These are phyloP conservation scores for Coboldia fuscipes DNA, from an alignment of 1,140 invertebrate species.

Conservation along the genomic window DNA sequence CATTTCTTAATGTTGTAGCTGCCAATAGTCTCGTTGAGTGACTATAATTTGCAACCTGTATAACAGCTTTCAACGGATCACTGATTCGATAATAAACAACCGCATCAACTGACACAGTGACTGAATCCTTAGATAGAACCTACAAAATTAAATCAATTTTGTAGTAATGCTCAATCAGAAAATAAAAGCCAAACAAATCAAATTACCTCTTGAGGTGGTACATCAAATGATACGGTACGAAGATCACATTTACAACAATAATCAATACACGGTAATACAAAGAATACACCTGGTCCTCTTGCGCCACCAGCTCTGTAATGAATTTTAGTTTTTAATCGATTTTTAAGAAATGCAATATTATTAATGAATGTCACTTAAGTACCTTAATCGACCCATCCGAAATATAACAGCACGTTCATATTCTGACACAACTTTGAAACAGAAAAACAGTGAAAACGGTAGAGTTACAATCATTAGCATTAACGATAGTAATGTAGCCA, in stretches of 20 bases:
- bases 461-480: conserved; percentile 58
- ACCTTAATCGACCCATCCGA: conserved; percentile 56
- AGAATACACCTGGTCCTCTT: conserved; percentile 65
- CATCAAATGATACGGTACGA: conserved; percentile 38
- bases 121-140: conserved; percentile 80
- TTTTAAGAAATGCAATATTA: not conserved
- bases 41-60: conserved; percentile 50
- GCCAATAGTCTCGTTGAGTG: conserved; percentile 71
- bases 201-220: conserved; percentile 36
- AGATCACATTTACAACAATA: conserved; percentile 75
- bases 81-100: conserved; percentile 70
- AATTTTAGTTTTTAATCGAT: not conserved
- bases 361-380: conserved; percentile 44
- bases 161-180: too few species aligned
- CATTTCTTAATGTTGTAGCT: conserved; percentile 71
- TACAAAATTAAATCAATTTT: too few species aligned
- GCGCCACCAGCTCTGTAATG: conserved; percentile 12
- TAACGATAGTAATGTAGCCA: conserved; percentile 59
- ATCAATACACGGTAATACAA: conserved; percentile 79
- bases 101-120: conserved; percentile 82
- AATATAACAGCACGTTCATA: conserved; percentile 83
- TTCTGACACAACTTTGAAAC: conserved; percentile 53
- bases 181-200: too few species aligned
- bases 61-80: conserved; percentile 62
- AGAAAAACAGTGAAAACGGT: conserved; percentile 66